These are phyloP conservation scores for Melitaea cinxia DNA, from an alignment of 1,140 invertebrate genomes.

Conservation along the genomic window DNA sequence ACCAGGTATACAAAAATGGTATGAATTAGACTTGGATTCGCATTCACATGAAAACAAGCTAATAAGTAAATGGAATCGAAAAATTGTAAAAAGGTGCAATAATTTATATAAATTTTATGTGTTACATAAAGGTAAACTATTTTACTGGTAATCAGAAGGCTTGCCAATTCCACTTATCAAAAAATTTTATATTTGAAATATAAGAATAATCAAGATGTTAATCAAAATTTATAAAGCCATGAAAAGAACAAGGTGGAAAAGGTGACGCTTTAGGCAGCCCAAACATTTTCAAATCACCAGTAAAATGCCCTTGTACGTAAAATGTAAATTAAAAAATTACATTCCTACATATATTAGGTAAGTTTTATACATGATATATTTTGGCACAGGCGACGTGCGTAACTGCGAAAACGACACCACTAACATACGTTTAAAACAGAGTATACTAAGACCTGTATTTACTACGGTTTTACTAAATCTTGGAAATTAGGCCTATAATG, in stretches of 20 bases:
- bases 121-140: background rate
- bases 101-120: slow-evolving; percentile 8
- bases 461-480: slow-evolving; percentile 73
- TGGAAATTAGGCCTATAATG: slow-evolving; percentile 67
- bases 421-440: slow-evolving; percentile 48
- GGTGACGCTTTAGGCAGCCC: no score
- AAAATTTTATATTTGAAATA: no score
- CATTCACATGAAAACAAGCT: background rate
- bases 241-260: no score
- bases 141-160: background rate
- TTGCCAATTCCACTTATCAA: no score
- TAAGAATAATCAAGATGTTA: no score
- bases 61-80: background rate
- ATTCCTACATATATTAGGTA: slow-evolving; percentile 45
- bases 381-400: slow-evolving; percentile 77
- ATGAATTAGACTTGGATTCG: background rate
- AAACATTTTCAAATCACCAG: slow-evolving; percentile 37
- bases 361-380: slow-evolving; percentile 72
- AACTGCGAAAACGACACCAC: slow-evolving; percentile 52
- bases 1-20: no score
- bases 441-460: slow-evolving; percentile 69
- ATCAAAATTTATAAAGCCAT: no score
- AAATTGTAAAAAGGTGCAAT: slow-evolving; percentile 1
- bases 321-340: slow-evolving; percentile 32
- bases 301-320: slow-evolving; percentile 30